phyloP scores from a whole-genome alignment of 23 tunicate species.

The Clavelina lepadiformis region DNA sequence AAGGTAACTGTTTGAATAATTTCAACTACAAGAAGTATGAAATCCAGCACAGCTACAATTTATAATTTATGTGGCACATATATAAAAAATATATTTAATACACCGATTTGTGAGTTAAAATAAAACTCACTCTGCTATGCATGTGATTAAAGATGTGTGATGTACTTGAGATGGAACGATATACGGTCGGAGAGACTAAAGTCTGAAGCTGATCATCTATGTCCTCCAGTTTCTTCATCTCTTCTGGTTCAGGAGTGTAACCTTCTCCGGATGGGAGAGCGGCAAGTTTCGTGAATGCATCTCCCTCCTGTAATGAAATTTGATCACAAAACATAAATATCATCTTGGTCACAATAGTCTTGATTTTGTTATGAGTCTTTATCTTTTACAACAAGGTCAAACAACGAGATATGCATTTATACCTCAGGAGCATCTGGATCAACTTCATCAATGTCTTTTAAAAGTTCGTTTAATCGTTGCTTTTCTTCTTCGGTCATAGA shows the following conservation, averaged over 20 bases:
- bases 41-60: neutral
- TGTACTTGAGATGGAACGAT: conserved; percentile 44
- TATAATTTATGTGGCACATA: neutral
- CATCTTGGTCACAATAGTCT: too few relatives aligned
- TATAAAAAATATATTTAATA: neutral
- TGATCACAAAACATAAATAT: too few relatives aligned
- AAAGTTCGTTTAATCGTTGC: conserved; percentile 37
- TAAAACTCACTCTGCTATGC: conserved; percentile 11
- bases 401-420: neutral
- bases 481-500: conserved; percentile 87
- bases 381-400: too few relatives aligned
- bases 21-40: neutral
- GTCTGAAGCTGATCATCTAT: conserved; percentile 48
- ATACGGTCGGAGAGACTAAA: conserved; percentile 33
- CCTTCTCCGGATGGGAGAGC: conserved; percentile 40
- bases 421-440: neutral
- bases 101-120: neutral
- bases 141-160: conserved; percentile 1
- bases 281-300: conserved; percentile 2
- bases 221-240: conserved; percentile 32
- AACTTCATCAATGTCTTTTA: conserved; percentile 47
- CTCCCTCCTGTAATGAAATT: neutral
- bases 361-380: too few relatives aligned
- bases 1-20: too few relatives aligned
- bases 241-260: conserved; percentile 41